phyloP scores from a whole-genome alignment of 1,140 invertebrate species.

The Lanistes nyassanus region DNA sequence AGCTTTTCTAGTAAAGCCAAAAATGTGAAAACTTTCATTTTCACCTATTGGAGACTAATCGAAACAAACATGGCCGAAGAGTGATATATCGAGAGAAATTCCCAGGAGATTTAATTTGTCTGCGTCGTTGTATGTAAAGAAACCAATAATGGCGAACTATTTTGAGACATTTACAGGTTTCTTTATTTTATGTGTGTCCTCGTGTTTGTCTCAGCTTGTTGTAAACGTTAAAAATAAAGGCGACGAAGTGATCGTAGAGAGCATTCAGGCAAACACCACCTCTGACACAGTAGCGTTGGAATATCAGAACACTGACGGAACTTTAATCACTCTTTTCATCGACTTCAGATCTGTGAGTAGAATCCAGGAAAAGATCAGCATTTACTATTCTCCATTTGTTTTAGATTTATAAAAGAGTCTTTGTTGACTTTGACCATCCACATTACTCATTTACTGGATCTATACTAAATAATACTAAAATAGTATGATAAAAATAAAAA shows the following conservation, averaged over 20 bases:
- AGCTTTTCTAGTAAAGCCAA: too few relatives aligned
- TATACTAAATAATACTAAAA: too few relatives aligned
- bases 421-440: too few relatives aligned
- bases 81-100: background rate
- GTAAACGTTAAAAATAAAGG: constrained; percentile 75
- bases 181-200: background rate
- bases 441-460: too few relatives aligned
- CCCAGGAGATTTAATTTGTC: background rate
- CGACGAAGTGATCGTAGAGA: constrained; percentile 92
- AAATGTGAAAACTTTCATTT: too few relatives aligned
- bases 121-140: background rate
- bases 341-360: constrained; percentile 91
- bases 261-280: constrained; percentile 87
- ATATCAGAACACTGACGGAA: constrained; percentile 90
- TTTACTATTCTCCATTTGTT: too few relatives aligned
- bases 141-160: background rate
- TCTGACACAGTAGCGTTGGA: constrained; percentile 89
- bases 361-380: too few relatives aligned
- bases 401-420: too few relatives aligned
- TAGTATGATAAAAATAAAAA: too few relatives aligned
- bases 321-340: constrained; percentile 89
- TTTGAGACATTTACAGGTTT: background rate
- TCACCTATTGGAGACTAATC: too few relatives aligned
- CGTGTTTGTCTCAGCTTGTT: constrained; percentile 45
- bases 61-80: constrained; percentile 6